These are phyloP conservation scores for Ladona fulva DNA, from an alignment of 1,140 invertebrate species.

Conservation along the genomic window DNA sequence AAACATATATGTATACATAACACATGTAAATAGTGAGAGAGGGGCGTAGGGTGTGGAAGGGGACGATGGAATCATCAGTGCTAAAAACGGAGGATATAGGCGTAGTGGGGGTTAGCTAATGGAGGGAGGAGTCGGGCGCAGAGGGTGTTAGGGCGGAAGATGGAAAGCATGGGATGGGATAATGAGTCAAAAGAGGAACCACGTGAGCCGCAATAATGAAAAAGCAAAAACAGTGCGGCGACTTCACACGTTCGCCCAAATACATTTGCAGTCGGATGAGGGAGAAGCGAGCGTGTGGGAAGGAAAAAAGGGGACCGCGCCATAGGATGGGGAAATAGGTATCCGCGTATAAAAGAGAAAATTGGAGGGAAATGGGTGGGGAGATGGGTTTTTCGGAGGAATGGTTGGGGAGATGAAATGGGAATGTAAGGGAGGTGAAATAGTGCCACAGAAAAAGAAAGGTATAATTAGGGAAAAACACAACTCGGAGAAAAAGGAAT, in stretches of 20 bases:
- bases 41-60: background rate
- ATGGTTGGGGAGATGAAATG: background rate
- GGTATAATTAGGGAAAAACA: background rate
- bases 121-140: background rate
- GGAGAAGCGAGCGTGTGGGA: background rate
- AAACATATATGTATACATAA: too few relatives aligned
- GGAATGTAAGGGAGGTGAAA: background rate
- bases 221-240: background rate
- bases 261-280: background rate
- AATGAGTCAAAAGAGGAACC: conserved; percentile 1
- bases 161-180: background rate
- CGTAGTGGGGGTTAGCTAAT: background rate
- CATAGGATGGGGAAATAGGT: background rate
- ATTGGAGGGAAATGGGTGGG: background rate
- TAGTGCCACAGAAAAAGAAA: too few relatives aligned
- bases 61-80: background rate
- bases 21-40: background rate
- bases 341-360: background rate
- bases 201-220: background rate
- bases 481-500: too few relatives aligned
- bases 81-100: background rate
- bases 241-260: background rate
- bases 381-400: background rate
- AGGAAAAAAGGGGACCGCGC: background rate
- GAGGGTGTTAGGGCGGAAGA: background rate